These are phyloP conservation scores for Salvelinus namaycush DNA, from an alignment of 2,113 vertebrate genomes.

Conservation along the genomic window DNA sequence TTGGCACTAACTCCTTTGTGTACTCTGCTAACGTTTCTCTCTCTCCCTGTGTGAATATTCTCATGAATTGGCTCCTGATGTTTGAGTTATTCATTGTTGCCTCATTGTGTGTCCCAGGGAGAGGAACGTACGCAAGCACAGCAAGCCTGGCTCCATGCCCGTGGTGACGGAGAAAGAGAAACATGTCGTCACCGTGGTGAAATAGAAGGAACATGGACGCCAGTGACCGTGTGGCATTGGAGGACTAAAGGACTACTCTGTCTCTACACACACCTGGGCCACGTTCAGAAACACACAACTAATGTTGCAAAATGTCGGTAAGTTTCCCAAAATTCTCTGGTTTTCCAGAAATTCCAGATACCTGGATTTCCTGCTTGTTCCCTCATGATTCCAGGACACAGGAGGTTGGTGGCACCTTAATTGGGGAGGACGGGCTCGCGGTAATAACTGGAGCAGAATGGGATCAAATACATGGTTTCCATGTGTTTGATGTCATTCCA, in stretches of 20 bases:
- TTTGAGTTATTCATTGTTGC: constrained; percentile 25
- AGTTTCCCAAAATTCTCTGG: too few relatives aligned
- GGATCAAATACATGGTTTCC: too few relatives aligned
- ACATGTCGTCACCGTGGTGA: constrained; percentile 87
- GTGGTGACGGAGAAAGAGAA: constrained; percentile 86
- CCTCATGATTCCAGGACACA: too few relatives aligned
- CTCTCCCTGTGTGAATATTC: constrained; percentile 17
- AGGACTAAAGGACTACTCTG: neutral
- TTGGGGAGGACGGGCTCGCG: too few relatives aligned
- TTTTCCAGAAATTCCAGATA: too few relatives aligned
- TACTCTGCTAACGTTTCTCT: constrained; percentile 20
- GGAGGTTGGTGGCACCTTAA: too few relatives aligned
- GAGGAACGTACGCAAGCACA: constrained; percentile 89
- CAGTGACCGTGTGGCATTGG: neutral
- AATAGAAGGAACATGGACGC: constrained; percentile 66
- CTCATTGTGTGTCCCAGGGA: constrained; percentile 77
- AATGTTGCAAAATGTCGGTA: too few relatives aligned
- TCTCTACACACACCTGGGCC: neutral
- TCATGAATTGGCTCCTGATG: constrained; percentile 31
- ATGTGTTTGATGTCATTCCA: too few relatives aligned
- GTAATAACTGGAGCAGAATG: too few relatives aligned
- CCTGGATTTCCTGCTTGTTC: too few relatives aligned
- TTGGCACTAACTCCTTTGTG: constrained; percentile 31
- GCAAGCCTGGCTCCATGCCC: constrained; percentile 86
- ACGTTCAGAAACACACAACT: too few relatives aligned